Evolutionary conservation across 2,888 invertebrate species (phyloP).

Genomic region (Sturmia bella): DNA sequence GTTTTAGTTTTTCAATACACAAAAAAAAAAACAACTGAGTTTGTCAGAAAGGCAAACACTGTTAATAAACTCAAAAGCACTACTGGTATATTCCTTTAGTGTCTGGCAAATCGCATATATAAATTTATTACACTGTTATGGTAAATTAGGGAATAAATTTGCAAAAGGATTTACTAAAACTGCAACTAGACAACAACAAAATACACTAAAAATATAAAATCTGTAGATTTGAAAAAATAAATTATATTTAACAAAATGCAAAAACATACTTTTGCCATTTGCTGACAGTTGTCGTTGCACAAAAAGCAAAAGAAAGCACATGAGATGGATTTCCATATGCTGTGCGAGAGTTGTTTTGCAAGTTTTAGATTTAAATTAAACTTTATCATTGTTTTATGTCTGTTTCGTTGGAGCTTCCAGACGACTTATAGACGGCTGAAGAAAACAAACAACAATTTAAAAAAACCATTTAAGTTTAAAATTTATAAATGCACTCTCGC

Average conservation of each 20-base stretch:
- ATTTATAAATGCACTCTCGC: too few relatives aligned
- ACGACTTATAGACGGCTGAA: too few relatives aligned
- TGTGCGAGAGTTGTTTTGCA: constrained; percentile 16
- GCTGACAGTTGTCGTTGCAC: constrained; percentile 63
- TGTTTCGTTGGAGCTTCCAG: too few relatives aligned
- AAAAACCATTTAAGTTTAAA: too few relatives aligned
- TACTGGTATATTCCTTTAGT: background rate
- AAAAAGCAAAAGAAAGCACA: constrained; percentile 48
- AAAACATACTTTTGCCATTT: constrained; percentile 68
- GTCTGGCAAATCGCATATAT: constrained; percentile 3
- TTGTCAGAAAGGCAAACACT: constrained; percentile 37
- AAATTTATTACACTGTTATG: constrained; percentile 36
- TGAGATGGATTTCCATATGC: background rate
- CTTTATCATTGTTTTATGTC: too few relatives aligned
- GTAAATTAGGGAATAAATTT: constrained; percentile 61
- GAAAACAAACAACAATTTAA: too few relatives aligned
- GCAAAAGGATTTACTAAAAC: constrained; percentile 41
- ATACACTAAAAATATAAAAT: constrained; percentile 19
- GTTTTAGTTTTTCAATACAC: constrained; percentile 20
- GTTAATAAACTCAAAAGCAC: background rate
- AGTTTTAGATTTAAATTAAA: background rate
- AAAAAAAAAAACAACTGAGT: constrained; percentile 63
- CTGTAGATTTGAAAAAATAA: background rate
- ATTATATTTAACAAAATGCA: constrained; percentile 27
- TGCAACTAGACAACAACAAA: constrained; percentile 34